phyloP scores from a whole-genome alignment of 2,113 vertebrate species.

The Ochotona curzoniae region DNA sequence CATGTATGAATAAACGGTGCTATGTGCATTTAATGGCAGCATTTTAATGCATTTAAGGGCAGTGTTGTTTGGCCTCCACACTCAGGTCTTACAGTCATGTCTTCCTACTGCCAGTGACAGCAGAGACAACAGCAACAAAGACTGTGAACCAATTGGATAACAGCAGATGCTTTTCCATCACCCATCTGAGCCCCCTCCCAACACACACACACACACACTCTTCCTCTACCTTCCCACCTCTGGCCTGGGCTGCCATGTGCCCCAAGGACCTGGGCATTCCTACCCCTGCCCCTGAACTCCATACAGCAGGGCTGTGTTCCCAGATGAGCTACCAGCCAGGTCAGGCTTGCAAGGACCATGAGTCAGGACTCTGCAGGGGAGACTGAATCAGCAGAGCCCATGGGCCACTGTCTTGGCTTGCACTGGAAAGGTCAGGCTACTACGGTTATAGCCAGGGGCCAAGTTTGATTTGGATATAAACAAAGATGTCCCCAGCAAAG shows the following conservation, averaged over 20 bases:
- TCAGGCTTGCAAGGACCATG: not conserved
- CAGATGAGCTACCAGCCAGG: not conserved
- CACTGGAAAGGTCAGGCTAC: not conserved
- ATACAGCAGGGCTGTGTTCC: not conserved
- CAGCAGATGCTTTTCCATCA: not conserved
- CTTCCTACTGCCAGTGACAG: not conserved
- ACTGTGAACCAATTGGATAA: not conserved
- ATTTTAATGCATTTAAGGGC: too few species aligned
- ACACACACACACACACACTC: not conserved
- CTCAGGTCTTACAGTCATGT: not conserved
- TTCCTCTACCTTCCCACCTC: not conserved
- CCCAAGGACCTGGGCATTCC: not conserved
- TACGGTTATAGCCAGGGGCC: not conserved
- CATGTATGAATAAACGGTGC: not conserved
- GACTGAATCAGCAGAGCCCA: not conserved
- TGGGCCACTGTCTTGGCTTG: not conserved
- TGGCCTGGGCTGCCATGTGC: too few species aligned
- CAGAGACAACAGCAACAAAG: not conserved
- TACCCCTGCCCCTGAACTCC: not conserved
- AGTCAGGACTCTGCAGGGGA: not conserved
- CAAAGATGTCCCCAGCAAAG: not conserved
- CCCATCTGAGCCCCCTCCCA: not conserved
- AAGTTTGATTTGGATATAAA: not conserved
- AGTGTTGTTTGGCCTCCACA: not conserved
- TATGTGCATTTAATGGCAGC: not conserved